Conservation (phyloP, 2,113 vertebrate species). For the Oncorhynchus nerka region DNA sequence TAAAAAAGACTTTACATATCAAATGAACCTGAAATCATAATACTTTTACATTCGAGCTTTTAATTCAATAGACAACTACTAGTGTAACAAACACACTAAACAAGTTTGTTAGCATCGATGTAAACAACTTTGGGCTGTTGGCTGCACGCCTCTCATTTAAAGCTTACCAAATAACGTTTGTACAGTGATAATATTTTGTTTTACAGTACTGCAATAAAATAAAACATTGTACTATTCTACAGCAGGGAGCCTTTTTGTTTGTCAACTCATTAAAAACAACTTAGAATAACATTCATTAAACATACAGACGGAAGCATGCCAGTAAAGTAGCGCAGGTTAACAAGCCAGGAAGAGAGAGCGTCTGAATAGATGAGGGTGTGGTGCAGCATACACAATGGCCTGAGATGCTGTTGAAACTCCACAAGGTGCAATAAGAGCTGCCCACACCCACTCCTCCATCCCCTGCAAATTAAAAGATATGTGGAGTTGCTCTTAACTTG, state of each 20-base stretch:
- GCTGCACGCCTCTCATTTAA: constrained; percentile 33
- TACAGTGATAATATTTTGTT: constrained; percentile 42
- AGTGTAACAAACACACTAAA: constrained; percentile 68
- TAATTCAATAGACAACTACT: constrained; percentile 43
- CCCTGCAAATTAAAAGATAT: background rate
- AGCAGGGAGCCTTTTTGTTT: constrained; percentile 52
- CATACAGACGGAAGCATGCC: constrained; percentile 53
- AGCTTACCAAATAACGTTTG: constrained; percentile 18
- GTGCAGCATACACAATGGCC: background rate
- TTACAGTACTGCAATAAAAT: constrained; percentile 51
- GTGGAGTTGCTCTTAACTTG: background rate
- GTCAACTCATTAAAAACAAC: constrained; percentile 50
- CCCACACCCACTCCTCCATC: constrained; percentile 21
- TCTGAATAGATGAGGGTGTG: background rate
- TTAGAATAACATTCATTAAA: constrained; percentile 23
- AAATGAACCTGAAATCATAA: constrained; percentile 32
- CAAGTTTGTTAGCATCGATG: constrained; percentile 48
- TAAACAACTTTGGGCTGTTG: constrained; percentile 55
- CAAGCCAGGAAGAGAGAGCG: constrained; percentile 18
- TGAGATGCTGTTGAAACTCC: constrained; percentile 28
- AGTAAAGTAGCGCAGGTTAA: constrained; percentile 46
- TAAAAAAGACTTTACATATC: constrained; percentile 49
- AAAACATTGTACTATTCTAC: constrained; percentile 37
- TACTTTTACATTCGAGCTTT: constrained; percentile 40
- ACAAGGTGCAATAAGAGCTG: constrained; percentile 39